Evolutionary conservation across 1,140 invertebrate genomes (phyloP).

Genomic region (Drosophila guanche): DNA sequence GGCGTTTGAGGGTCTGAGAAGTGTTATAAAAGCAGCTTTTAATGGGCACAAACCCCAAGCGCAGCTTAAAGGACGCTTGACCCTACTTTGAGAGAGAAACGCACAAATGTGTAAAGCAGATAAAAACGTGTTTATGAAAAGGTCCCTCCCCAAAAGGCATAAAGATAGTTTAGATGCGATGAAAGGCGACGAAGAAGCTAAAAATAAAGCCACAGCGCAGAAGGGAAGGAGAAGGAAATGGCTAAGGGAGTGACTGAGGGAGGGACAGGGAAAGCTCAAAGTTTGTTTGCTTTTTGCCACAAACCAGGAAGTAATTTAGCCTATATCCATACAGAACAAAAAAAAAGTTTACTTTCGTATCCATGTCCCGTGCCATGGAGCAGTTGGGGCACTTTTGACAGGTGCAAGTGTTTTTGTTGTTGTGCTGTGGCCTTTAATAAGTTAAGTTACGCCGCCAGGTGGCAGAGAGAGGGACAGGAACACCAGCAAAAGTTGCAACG

Average conservation of each 20-base stretch:
- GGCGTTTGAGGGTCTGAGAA: background rate
- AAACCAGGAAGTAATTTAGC: slow-evolving; percentile 76
- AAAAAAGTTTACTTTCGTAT: slow-evolving; percentile 42
- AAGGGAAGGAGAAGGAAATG: slow-evolving; percentile 1
- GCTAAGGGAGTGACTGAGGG: background rate
- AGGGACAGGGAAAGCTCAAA: slow-evolving; percentile 28
- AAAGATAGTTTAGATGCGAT: slow-evolving; percentile 68
- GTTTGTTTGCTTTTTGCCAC: slow-evolving; percentile 45
- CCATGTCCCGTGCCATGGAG: background rate
- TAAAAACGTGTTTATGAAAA: slow-evolving; percentile 78
- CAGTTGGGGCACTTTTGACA: slow-evolving; percentile 9
- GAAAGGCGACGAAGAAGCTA: slow-evolving; percentile 38
- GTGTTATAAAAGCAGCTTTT: slow-evolving; percentile 17
- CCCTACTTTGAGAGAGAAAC: slow-evolving; percentile 32
- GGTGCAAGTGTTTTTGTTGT: slow-evolving; percentile 41
- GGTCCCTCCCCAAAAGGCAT: slow-evolving; percentile 56
- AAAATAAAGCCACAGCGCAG: slow-evolving; percentile 53
- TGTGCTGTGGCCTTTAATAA: slow-evolving; percentile 20
- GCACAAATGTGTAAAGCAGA: slow-evolving; percentile 75
- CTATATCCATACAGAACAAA: slow-evolving; percentile 45
- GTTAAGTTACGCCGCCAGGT: slow-evolving; percentile 23
- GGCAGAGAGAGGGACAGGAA: slow-evolving; percentile 25
- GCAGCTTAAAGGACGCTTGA: slow-evolving; percentile 40
- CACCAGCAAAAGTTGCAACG: slow-evolving; percentile 11
- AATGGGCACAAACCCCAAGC: slow-evolving; percentile 14